These are phyloP conservation scores for Bombycilla garrulus DNA, from an alignment of 2,113 vertebrate genomes.

Conservation along the genomic window DNA sequence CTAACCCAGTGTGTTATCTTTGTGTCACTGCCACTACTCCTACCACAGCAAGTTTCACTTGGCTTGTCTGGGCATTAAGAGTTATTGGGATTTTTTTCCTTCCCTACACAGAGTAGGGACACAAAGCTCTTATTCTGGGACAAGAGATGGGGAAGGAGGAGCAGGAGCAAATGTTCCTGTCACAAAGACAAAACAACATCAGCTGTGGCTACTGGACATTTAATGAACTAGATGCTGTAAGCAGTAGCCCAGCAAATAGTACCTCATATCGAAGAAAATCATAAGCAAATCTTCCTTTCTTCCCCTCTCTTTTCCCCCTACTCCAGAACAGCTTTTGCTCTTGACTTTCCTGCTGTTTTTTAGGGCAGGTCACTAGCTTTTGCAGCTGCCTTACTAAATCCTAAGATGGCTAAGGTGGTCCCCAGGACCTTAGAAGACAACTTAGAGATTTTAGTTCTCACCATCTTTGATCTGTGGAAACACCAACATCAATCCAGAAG, in stretches of 20 bases:
- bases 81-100: not conserved
- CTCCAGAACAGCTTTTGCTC: not conserved
- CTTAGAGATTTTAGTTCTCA: not conserved
- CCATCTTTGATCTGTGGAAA: not conserved
- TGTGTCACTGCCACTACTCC: not conserved
- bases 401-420: not conserved
- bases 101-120: no score
- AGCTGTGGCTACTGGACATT: not conserved
- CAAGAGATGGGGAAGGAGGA: not conserved
- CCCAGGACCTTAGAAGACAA: not conserved
- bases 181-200: not conserved
- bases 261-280: fast-evolving
- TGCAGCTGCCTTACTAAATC: not conserved
- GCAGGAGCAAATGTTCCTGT: not conserved
- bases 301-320: not conserved
- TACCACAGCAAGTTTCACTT: not conserved
- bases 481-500: not conserved
- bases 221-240: not conserved
- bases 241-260: not conserved
- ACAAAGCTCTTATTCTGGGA: not conserved
- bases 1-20: not conserved
- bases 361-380: not conserved
- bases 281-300: not conserved
- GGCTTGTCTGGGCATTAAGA: not conserved
- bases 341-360: not conserved